These are phyloP conservation scores for Helostoma temminkii DNA, from an alignment of 2,797 vertebrate genomes.

Conservation along the genomic window DNA sequence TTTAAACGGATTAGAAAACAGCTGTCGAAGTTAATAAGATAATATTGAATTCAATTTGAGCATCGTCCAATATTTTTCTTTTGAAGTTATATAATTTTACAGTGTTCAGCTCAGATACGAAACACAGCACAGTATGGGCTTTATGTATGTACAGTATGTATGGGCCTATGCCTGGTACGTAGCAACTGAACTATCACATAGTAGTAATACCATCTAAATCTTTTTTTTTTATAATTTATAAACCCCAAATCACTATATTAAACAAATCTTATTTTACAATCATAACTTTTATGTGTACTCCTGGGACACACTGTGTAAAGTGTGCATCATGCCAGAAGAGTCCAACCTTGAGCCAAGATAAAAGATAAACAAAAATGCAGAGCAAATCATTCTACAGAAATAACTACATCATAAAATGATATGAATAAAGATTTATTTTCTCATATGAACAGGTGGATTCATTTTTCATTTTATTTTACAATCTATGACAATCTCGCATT, in stretches of 20 bases:
- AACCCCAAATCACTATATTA: slow-evolving; percentile 22
- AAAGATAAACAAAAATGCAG: slow-evolving; percentile 53
- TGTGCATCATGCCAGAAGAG: slow-evolving; percentile 11
- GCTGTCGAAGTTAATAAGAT: neutral
- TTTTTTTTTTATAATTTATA: slow-evolving; percentile 28
- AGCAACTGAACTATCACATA: neutral
- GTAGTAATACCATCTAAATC: slow-evolving; percentile 10
- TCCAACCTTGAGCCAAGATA: slow-evolving; percentile 24
- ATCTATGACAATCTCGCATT: slow-evolving; percentile 93
- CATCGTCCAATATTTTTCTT: neutral
- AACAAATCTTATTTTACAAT: slow-evolving; percentile 36
- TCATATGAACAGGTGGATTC: slow-evolving; percentile 89
- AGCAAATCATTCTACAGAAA: slow-evolving; percentile 71
- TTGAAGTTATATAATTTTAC: neutral
- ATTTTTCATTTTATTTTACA: slow-evolving; percentile 89
- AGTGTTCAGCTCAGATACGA: neutral
- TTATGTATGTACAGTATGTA: neutral
- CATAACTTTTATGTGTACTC: slow-evolving; percentile 19
- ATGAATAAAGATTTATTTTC: slow-evolving; percentile 90
- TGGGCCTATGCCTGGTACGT: slow-evolving; percentile 3
- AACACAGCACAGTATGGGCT: no score
- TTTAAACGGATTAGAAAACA: neutral
- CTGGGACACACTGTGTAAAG: slow-evolving; percentile 14
- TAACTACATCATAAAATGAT: slow-evolving; percentile 83
- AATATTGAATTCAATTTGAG: neutral